Percentiles rank a stretch among this genome's conserved stretches.
Evolutionary conservation across 2,797 vertebrate species (phyloP).

Genomic region (Forpus xanthops): DNA sequence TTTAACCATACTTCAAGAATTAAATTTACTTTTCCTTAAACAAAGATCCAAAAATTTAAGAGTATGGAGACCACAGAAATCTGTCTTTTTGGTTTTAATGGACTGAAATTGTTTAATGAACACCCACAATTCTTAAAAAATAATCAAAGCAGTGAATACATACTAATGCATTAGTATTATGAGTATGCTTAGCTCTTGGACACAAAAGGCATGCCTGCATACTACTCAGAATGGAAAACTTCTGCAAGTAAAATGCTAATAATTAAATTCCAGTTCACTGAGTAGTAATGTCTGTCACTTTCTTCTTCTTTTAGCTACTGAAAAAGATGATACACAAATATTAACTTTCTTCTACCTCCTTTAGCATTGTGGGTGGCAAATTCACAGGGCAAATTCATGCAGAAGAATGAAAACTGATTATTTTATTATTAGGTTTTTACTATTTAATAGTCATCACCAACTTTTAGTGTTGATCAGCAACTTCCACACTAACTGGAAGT

Average conservation of each 20-base stretch:
- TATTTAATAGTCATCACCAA: not conserved
- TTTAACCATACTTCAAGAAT: not conserved
- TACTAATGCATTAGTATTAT: not conserved
- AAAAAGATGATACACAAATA: not conserved
- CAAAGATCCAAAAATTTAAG: not conserved
- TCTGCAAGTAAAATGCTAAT: not conserved
- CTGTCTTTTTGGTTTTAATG: not conserved
- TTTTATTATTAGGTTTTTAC: not conserved
- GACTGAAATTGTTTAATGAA: not conserved
- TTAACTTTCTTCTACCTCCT: not conserved
- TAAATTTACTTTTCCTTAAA: not conserved
- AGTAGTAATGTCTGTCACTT: not conserved
- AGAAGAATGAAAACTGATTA: not conserved
- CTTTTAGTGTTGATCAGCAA: not conserved
- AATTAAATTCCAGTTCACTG: not conserved
- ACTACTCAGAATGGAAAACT: not conserved
- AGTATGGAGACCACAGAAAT: not conserved
- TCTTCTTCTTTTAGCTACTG: not conserved
- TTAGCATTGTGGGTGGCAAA: not conserved
- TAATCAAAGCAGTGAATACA: not conserved
- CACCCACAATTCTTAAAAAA: not conserved
- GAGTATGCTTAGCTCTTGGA: not conserved
- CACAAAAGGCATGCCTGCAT: not conserved
- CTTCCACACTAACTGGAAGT: not conserved
- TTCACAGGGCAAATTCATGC: not conserved